Percentiles rank a stretch among this genome's conserved stretches.
Conservation (phyloP, 2,113 vertebrate genomes). For the Vulpes lagopus region DNA sequence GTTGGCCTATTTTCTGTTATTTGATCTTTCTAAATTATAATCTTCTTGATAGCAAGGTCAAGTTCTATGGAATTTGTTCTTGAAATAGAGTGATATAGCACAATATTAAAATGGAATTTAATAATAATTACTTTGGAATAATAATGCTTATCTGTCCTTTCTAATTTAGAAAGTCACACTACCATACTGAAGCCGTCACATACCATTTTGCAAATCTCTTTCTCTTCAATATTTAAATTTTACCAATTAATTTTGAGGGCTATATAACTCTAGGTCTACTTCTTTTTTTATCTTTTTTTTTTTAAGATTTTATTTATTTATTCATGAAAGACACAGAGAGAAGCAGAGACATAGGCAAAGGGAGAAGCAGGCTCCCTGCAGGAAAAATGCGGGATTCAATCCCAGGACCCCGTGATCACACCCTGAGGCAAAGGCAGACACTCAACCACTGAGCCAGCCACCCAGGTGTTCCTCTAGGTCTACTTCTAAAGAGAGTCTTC, state of each 20-base stretch:
- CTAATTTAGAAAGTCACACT: not conserved
- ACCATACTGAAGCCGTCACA: not conserved
- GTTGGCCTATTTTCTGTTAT: not conserved
- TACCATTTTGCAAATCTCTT: not conserved
- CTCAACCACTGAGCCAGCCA: too few species aligned
- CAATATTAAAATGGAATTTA: not conserved
- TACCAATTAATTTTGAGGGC: conserved; percentile 19
- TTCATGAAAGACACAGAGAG: too few species aligned
- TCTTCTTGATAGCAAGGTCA: not conserved
- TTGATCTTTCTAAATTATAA: conserved; percentile 5
- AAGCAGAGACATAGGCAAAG: too few species aligned
- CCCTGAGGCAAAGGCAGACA: too few species aligned
- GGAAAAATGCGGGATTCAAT: too few species aligned
- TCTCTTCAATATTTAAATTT: conserved; percentile 45
- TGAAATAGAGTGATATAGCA: not conserved
- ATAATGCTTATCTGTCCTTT: not conserved
- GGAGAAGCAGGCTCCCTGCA: too few species aligned
- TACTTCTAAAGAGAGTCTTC: conserved; percentile 21
- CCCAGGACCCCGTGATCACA: too few species aligned
- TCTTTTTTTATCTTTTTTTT: not conserved
- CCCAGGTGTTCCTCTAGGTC: not conserved
- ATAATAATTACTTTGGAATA: not conserved
- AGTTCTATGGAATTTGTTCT: not conserved
- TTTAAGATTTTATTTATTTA: too few species aligned
- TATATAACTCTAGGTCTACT: not conserved